These are phyloP conservation scores for Petrolisthes manimaculis DNA, from an alignment of 2,888 invertebrate species.

Conservation along the genomic window DNA sequence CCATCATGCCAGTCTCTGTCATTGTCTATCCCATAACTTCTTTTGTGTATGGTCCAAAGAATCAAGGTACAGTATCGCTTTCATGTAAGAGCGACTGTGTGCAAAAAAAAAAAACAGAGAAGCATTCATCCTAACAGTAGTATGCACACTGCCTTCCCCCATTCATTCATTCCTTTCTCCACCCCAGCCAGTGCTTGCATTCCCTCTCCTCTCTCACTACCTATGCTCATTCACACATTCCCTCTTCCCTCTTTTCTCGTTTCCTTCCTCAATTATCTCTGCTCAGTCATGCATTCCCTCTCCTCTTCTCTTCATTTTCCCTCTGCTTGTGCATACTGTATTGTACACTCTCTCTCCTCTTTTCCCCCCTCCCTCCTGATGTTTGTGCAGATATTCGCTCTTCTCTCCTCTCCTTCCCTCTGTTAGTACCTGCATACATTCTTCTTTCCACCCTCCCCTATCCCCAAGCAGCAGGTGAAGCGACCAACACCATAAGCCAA, in stretches of 20 bases:
- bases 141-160: not conserved
- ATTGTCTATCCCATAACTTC: too few relatives aligned
- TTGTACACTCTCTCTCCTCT: not conserved
- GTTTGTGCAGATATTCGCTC: not conserved
- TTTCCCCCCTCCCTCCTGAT: not conserved
- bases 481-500: constrained; percentile 53
- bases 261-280: too few relatives aligned
- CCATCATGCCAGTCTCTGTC: too few relatives aligned
- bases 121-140: too few relatives aligned
- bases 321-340: not conserved
- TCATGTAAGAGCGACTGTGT: too few relatives aligned
- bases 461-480: constrained; percentile 2
- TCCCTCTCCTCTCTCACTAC: not conserved
- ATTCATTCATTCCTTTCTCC: not conserved
- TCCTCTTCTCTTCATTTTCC: not conserved
- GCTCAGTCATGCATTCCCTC: not conserved
- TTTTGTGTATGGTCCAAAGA: too few relatives aligned
- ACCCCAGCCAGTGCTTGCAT: not conserved
- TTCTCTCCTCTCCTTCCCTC: not conserved
- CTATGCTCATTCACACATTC: not conserved
- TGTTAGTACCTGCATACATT: not conserved
- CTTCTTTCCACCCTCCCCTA: not conserved
- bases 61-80: too few relatives aligned
- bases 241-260: not conserved
- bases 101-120: too few relatives aligned